Conservation (phyloP, 2,888 invertebrate species). For the Netelia melanura region DNA sequence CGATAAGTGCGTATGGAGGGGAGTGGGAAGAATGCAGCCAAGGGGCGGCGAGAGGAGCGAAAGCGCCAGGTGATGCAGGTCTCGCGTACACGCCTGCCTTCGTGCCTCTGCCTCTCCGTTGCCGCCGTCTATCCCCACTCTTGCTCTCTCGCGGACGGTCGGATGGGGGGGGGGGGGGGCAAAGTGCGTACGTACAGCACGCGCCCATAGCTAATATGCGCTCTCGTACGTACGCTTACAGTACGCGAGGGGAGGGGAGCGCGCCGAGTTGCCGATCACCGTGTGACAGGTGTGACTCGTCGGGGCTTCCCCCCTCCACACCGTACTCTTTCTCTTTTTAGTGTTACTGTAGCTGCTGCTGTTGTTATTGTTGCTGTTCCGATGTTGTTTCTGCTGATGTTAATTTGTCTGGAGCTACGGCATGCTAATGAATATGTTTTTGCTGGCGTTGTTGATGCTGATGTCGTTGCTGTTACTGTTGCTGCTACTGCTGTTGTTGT, state of each 20-base stretch:
- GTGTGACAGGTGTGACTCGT: slow-evolving; percentile 64
- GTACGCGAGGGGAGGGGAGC: slow-evolving; percentile 17
- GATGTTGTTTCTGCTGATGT: no score
- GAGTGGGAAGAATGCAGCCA: slow-evolving; percentile 24
- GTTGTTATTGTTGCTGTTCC: no score
- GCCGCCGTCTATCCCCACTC: background rate
- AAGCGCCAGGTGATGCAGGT: slow-evolving; percentile 60
- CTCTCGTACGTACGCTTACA: background rate
- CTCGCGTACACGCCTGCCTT: slow-evolving; percentile 10
- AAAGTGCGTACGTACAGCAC: slow-evolving; percentile 61
- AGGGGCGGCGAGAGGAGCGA: slow-evolving; percentile 43
- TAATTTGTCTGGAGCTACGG: no score
- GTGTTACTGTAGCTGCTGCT: no score
- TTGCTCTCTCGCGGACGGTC: background rate
- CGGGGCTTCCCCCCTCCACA: slow-evolving; percentile 47
- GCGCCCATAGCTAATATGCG: slow-evolving; percentile 52
- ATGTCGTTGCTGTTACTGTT: no score
- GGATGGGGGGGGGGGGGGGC: background rate
- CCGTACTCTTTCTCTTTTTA: slow-evolving; percentile 1
- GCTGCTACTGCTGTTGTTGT: no score
- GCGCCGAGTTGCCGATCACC: slow-evolving; percentile 27
- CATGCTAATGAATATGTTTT: no score
- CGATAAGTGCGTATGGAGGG: background rate
- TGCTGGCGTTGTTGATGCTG: no score
- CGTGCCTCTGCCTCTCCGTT: slow-evolving; percentile 25